Evolutionary conservation across 2,888 invertebrate species (phyloP), one percentile per base, ranked within the genome.

Genomic region (Nymphalis polychloros): DNA sequence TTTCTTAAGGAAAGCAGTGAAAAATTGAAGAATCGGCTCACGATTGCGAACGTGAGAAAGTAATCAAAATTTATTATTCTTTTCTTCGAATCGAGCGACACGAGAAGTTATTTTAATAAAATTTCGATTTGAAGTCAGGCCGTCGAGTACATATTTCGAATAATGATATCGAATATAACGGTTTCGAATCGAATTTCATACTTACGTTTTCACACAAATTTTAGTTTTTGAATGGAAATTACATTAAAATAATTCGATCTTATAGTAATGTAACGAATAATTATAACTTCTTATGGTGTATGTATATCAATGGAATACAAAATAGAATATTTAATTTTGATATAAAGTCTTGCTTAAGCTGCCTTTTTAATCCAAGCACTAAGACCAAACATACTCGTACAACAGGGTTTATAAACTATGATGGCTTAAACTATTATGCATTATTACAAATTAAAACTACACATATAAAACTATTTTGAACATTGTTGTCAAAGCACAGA

Each of bases 21-120:
- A 84, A 85, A 87, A 88, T 89, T 88, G 84, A 84, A 82, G 79
- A 89, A 90, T 86, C 90, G 83, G 87, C 87, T 89, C 90, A 91
- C 89, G 89, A 83, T 80, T 81, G 84, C 84, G 88, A 86, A 89
- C 89, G 89, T 87, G 89, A 87, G 86, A 89, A 88, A 84, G 88
- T 90, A 90, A 91, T 90, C 89, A 88, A 89, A 89, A 89, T 90
- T 86, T 89, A 89, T 89, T 89, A 89, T 91, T 86, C 86, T 84
- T 81, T 84, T 86, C 85, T 86, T 84, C 85, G 81, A 85, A 84
- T 82, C 80, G 81, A 81, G 78, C 79, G 85, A 85, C 81, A 84
- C 76, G 81, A 81, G 83, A 84, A 83, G 82, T 82, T 84, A 83
- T 85, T 85, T 81, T 82, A 76, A 81, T 77, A 81, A 80, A 81